Evolutionary conservation across 2,888 invertebrate species (phyloP), one percentile per base, ranked within the genome.

Genomic region (Trachelus iudaicus): DNA sequence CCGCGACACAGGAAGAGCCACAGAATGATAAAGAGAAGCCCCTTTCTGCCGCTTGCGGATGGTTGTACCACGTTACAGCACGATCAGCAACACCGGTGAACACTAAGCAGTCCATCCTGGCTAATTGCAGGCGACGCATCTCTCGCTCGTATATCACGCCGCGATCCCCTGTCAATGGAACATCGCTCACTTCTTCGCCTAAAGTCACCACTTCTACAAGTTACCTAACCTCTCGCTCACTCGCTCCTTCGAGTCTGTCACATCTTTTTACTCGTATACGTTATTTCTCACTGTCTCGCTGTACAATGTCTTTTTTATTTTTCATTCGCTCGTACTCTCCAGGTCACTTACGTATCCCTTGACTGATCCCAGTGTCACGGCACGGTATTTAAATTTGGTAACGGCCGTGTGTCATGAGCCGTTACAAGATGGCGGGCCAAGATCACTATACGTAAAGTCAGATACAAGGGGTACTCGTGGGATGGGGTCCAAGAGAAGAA

Each of bases 121-220:
- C 71, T 71, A 71, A 71, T 71, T 71, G 71, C 71, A 71, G 71
- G 71, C 71, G 71, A 71, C 71, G 71, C 71, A 71, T 71, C 71
- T 71, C 71, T 71, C 71, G 71, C 71, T 71, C 71, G 71, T 71
- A 71, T 33, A 71, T 71, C 71, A 71, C 71, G 71, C 34, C 71
- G 71, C 71, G 71, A 71, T 71, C 71, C 31, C 31, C 71, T 71
- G 71, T 71, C 71, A 71, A 71, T 71, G 71, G 71, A 31, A 33
- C 71, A 71, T 71, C 71, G 71, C 71, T 71, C 71, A 71, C 71
- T 71, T 71, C 71, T 71, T 71, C 71, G 71, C 31, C 71, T 71
- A 71, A 71, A 71, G 71, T 34, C 4, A 56, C 23, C 56, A 56
- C 56, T 56, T 56, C 56, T 56, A 23, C 56, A 56, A 56, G 56